Conservation (phyloP, 2,888 invertebrate genomes). For the Adelognathus sp. region DNA sequence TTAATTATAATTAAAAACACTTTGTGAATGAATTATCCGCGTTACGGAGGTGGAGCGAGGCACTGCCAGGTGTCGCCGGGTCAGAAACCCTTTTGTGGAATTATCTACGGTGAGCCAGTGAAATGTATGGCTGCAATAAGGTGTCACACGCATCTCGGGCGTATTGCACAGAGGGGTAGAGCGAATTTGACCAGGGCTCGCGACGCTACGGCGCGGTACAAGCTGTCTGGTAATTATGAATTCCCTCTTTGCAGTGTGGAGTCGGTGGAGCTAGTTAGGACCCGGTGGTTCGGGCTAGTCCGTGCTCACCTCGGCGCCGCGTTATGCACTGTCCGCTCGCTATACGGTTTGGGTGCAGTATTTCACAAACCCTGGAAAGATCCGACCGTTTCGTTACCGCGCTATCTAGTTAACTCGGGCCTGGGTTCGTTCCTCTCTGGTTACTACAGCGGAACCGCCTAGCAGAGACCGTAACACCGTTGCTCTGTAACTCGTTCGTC, state of each 20-base stretch:
- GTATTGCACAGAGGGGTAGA: slow-evolving; percentile 1
- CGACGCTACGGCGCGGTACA: slow-evolving; percentile 54
- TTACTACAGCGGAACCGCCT: slow-evolving; percentile 50
- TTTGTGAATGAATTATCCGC: slow-evolving; percentile 9
- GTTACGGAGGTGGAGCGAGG: not conserved
- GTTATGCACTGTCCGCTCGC: slow-evolving; percentile 31
- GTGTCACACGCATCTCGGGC: slow-evolving; percentile 43
- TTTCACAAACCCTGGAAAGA: slow-evolving; percentile 64
- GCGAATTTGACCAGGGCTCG: slow-evolving; percentile 4
- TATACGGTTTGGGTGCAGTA: slow-evolving; percentile 59
- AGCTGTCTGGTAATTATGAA: slow-evolving; percentile 72
- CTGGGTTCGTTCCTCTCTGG: slow-evolving; percentile 60
- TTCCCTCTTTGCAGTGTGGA: slow-evolving; percentile 71
- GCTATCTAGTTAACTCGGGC: slow-evolving; percentile 72
- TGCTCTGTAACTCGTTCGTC: slow-evolving; percentile 27
- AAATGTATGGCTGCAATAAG: slow-evolving; percentile 31
- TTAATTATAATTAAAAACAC: slow-evolving; percentile 33
- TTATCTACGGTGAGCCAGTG: slow-evolving; percentile 21
- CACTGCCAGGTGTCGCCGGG: slow-evolving; percentile 12
- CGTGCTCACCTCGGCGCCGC: slow-evolving; percentile 12
- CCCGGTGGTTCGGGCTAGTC: slow-evolving; percentile 6
- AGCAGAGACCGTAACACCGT: slow-evolving; percentile 3
- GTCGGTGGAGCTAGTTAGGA: slow-evolving; percentile 29
- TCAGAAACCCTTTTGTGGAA: slow-evolving; percentile 35
- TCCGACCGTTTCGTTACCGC: slow-evolving; percentile 53